A percentile compares a stretch with the other conserved stretches of the same genome.
Conservation (phyloP, 2,888 invertebrate species). For the Oligia latruncula region DNA sequence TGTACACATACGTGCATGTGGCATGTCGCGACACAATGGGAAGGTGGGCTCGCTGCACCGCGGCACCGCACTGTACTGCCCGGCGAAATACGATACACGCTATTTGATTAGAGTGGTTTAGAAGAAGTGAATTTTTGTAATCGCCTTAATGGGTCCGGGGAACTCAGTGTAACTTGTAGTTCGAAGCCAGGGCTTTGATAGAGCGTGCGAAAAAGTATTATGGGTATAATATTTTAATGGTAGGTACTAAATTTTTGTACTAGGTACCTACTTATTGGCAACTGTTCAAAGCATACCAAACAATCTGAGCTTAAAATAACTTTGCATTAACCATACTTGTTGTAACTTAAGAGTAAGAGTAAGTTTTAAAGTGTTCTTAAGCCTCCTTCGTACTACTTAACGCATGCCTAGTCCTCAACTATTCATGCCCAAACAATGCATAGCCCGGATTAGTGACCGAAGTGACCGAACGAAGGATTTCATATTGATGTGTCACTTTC, state of each 20-base stretch:
- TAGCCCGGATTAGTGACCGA: slow-evolving; percentile 37
- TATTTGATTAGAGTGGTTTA: slow-evolving; percentile 63
- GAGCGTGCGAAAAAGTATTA: slow-evolving; percentile 41
- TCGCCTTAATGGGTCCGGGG: slow-evolving; percentile 44
- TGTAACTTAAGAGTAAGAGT: slow-evolving; percentile 1
- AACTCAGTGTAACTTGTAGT: slow-evolving; percentile 39
- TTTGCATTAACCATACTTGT: background rate
- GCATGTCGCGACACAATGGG: slow-evolving; percentile 67
- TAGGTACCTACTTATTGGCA: slow-evolving; percentile 3
- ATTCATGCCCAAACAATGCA: slow-evolving; percentile 36
- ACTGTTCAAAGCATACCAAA: slow-evolving; percentile 1
- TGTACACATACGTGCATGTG: slow-evolving; percentile 65
- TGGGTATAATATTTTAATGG: slow-evolving; percentile 12
- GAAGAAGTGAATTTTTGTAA: slow-evolving; percentile 56
- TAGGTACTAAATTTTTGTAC: slow-evolving; percentile 1
- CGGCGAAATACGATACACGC: slow-evolving; percentile 62
- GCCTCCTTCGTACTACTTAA: slow-evolving; percentile 3
- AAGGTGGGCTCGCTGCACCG: slow-evolving; percentile 63
- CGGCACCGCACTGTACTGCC: slow-evolving; percentile 44
- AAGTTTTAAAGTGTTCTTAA: slow-evolving; percentile 9
- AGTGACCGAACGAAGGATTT: slow-evolving; percentile 12
- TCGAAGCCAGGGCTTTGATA: slow-evolving; percentile 24
- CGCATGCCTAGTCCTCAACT: slow-evolving; percentile 1
- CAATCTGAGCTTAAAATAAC: slow-evolving; percentile 4
- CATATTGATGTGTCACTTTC: slow-evolving; percentile 25